Evolutionary conservation across 2,113 vertebrate species (phyloP), one percentile per base, ranked within the genome.

Genomic region (Megaceryle maxima): DNA sequence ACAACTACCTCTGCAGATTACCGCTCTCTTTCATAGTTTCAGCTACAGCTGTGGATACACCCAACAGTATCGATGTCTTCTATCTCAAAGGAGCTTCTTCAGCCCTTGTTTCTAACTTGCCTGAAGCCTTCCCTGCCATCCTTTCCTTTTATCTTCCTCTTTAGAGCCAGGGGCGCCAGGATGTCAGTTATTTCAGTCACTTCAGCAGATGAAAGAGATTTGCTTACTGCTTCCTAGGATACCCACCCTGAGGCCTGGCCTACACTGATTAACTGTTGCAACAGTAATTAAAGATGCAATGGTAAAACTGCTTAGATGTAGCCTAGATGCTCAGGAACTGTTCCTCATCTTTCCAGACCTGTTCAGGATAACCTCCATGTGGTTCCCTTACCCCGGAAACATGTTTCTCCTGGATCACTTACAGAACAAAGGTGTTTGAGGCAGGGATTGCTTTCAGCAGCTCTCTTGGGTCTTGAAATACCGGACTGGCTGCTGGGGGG

Each of bases 391-490:
- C 16, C 70, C 64, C 15, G 63, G 26, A 75, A 96, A 83, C 56
- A 77, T 0, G 11, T 70, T 86, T 73, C 73, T 83, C 56, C 62
- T 37, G 59, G 48, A 84, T 46, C 72, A 97, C 96, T 97, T 96
- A 97, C 96, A 0, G 81, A 91, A 92, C 59, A 73, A 96, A 94
- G 68, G 66, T 46, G 66, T 74, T 92, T 25, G 94, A 92, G 75
- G 91, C 66, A 68, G 94, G 51, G 41, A 74, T 56, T 57, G 48
- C 35, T 92, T 94, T 95, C 90, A 91, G 94, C 43, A 90, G 74
- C 64, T 97, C 96, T 83, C 78, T 91, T 39, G 91, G 44, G 44
- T 88, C 87, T 83, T 92, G 96, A 91, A 95, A 95, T 41, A 86
- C 64, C 0, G 90, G 96, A 62, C 78, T 96, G 77, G 87, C 77